Evolutionary conservation across 2,113 vertebrate species (phyloP), one percentile per base, ranked within the genome.

Genomic region (Diadophis punctatus): DNA sequence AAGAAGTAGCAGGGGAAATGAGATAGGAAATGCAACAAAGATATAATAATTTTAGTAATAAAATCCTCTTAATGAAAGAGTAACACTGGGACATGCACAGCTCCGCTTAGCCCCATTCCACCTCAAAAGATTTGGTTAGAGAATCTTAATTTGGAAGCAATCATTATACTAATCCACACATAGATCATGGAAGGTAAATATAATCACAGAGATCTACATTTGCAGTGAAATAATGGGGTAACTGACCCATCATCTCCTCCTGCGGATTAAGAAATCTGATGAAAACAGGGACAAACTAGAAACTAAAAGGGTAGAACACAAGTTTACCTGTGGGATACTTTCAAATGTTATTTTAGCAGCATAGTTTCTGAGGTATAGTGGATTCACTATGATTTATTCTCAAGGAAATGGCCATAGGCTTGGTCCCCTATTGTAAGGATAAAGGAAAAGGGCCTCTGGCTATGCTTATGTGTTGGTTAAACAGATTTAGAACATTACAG

Each of bases 401-500:
- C 46, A 90, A 63, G 58, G 30, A 68, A 68, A 8, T 46, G 43
- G 43, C 22, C 23, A 23, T 49, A 63, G 43, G 43, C 30, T 51
- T 25, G 48, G 2, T 74, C 1, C 12, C 4, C 58, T 51, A 10
- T 56, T 51, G 39, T n/a, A 90, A n/a, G 56, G 9, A n/a, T 90
- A 84, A 85, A 90, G 85, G 22, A 60, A 0, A 2, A 20, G 56
- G 96, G 92, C 95, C 92, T 56, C 90, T 94, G 92, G 30, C 91
- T 92, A 95, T 93, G 93, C 91, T 89, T 93, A 88, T 20, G 11
- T 56, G 8, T 96, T n/a, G 80, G 93, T 96, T 87, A n/a, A 95
- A 92, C 97, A 97, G 96, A 96, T 98, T 97, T 97, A 97, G 97
- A 97, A 97, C 97, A 97, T 80, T 93, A 93, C 95, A 96, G 96